Percentiles rank a stretch among this genome's conserved stretches.
phyloP scores from a whole-genome alignment of 1,140 invertebrate species.

The Sinella curviseta region DNA sequence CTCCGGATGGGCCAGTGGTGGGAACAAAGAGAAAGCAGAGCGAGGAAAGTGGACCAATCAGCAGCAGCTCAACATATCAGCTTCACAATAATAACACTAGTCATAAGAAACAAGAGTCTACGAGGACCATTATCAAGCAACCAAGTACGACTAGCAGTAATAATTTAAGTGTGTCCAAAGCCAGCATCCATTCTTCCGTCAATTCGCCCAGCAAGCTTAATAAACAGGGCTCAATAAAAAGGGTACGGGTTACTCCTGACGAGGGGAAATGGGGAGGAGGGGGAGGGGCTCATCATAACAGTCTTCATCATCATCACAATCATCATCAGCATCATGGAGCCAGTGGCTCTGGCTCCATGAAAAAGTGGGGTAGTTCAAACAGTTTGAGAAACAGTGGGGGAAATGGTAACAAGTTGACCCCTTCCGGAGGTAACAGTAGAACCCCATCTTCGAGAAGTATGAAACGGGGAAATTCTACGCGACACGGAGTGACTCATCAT shows the following conservation, averaged over 20 bases:
- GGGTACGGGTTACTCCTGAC: neutral
- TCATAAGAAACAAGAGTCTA: neutral
- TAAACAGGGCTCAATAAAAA: neutral
- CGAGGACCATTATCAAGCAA: neutral
- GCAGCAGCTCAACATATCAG: neutral
- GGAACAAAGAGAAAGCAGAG: neutral
- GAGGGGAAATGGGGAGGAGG: neutral
- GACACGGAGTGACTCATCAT: neutral
- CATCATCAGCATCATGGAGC: neutral
- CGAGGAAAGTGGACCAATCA: neutral
- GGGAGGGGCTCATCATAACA: no score
- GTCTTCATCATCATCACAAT: no score
- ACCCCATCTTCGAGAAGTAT: neutral
- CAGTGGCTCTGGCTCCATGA: neutral
- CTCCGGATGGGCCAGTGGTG: neutral
- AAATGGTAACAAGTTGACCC: neutral
- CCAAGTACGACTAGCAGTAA: neutral
- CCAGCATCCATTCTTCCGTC: neutral
- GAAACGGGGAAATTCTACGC: neutral
- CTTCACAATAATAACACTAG: neutral
- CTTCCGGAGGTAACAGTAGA: neutral
- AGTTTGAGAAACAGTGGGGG: neutral
- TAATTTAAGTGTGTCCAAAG: neutral
- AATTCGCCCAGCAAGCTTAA: neutral
- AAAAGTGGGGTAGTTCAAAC: neutral